Conservation (phyloP, 1,140 invertebrate species). For the Carcinoscorpius rotundicauda region DNA sequence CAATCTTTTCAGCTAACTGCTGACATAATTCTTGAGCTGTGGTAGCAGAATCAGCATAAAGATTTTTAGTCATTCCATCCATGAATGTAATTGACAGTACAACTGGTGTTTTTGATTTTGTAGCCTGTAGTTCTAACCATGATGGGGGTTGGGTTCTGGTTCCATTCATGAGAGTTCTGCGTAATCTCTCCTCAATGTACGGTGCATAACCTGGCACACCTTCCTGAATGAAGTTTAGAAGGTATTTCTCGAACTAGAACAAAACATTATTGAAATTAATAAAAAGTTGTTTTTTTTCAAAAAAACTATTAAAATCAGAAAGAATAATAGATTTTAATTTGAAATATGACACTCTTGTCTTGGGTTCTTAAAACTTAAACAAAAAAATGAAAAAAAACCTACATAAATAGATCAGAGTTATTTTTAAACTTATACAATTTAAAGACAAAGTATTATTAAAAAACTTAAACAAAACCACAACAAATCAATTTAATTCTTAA, state of each 20-base stretch:
- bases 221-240: conserved; percentile 39
- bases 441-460: too few species aligned
- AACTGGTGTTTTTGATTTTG: conserved; percentile 95
- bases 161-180: conserved; percentile 94
- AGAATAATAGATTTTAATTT: conserved; percentile 10
- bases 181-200: conserved; percentile 89
- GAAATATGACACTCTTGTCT: neutral
- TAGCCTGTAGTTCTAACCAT: conserved; percentile 90
- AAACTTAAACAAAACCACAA: too few species aligned
- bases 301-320: conserved; percentile 4
- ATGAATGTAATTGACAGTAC: conserved; percentile 99
- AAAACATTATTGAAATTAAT: too few species aligned
- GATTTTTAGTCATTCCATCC: conserved; percentile 97
- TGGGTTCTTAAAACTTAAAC: too few species aligned
- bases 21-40: conserved; percentile 94
- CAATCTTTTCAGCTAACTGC: conserved; percentile 93
- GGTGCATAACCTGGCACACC: conserved; percentile 81
- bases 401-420: too few species aligned
- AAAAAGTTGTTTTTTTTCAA: too few species aligned
- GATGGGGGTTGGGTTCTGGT: conserved; percentile 96
- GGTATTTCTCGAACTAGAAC: conserved; percentile 38
- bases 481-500: too few species aligned
- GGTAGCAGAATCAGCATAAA: conserved; percentile 93
- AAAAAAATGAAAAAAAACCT: too few species aligned
- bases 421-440: too few species aligned